Evolutionary conservation across 64 coral and sea anemone species (phyloP), one percentile per base, ranked within the genome.

Genomic region (Orbicella faveolata): DNA sequence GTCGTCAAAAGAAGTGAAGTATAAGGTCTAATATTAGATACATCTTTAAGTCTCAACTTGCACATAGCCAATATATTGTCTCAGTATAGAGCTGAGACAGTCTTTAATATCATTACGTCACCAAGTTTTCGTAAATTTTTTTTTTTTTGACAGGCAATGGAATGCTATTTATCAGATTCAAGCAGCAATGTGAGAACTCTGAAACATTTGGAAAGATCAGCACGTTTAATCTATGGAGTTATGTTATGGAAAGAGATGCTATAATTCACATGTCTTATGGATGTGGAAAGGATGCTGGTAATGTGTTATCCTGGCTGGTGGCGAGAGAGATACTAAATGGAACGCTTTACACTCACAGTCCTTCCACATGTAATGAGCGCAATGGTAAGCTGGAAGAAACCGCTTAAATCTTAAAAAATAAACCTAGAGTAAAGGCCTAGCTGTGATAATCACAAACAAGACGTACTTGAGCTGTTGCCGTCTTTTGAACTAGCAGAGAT

Each of bases 211-310:
- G 69, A 8, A 89, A 63, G 53, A 73, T 93, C 2, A 75, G 77
- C 20, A 75, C 54, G n/a, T 62, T 93, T 5, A 93, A 89, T 34
- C 41, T 93, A 12, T 93, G 92, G 92, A 34, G 33, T 75, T 81
- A 65, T 33, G 37, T 63, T 69, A 34, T 84, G 41, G 30, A 68
- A 25, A 70, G 75, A 57, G 53, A 89, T 52, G 92, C 89, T 64
- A 80, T 93, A 14, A 79, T 77, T 74, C 74, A 88, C 37, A 89
- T 89, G 92, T 81, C 92, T 0, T 93, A 89, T 12, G 87, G 86
- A 51, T 93, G 92, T 51, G 79, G 78, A 36, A 75, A 67, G 6
- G 86, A 93, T 17, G 67, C 52, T 14, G 92, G 92, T 48, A 67
- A 81, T 23, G 26, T 83, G 8, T 33, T 82, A 39, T 17, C 41